These are phyloP conservation scores for Chiloscyllium plagiosum DNA, from an alignment of 2,113 vertebrate species.

Conservation along the genomic window DNA sequence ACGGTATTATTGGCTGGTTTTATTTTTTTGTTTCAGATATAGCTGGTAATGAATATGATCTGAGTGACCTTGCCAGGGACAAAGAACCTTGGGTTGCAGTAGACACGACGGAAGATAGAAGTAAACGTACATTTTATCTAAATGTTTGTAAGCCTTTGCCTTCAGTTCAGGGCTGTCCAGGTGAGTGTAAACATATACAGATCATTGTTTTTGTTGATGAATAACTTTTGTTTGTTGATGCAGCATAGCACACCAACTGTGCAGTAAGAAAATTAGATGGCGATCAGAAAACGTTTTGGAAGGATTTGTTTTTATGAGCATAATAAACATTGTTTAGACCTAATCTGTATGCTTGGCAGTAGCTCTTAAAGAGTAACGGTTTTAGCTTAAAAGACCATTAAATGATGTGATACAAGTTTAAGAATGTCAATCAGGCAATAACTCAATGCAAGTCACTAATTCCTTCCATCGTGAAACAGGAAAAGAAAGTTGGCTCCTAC, in stretches of 20 bases:
- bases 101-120: slow-evolving; percentile 58
- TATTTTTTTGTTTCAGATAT: slow-evolving; percentile 59
- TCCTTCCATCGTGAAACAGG: too few species aligned
- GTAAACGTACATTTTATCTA: slow-evolving; percentile 70
- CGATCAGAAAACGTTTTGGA: background rate
- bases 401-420: background rate
- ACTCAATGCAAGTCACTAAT: too few species aligned
- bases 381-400: background rate
- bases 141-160: slow-evolving; percentile 84
- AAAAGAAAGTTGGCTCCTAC: too few species aligned
- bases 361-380: background rate
- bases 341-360: background rate
- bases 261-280: background rate
- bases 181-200: slow-evolving; percentile 48
- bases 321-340: background rate
- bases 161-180: slow-evolving; percentile 58
- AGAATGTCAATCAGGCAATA: too few species aligned
- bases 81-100: slow-evolving; percentile 71
- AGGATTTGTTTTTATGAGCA: background rate
- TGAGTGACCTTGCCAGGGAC: slow-evolving; percentile 70
- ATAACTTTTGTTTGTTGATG: background rate
- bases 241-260: background rate
- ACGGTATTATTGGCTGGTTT: background rate
- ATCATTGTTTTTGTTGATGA: background rate
- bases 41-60: slow-evolving; percentile 81